Evolutionary conservation across 2,113 vertebrate species (phyloP), one percentile per base, ranked within the genome.

Genomic region (Bubo blakistoni): DNA sequence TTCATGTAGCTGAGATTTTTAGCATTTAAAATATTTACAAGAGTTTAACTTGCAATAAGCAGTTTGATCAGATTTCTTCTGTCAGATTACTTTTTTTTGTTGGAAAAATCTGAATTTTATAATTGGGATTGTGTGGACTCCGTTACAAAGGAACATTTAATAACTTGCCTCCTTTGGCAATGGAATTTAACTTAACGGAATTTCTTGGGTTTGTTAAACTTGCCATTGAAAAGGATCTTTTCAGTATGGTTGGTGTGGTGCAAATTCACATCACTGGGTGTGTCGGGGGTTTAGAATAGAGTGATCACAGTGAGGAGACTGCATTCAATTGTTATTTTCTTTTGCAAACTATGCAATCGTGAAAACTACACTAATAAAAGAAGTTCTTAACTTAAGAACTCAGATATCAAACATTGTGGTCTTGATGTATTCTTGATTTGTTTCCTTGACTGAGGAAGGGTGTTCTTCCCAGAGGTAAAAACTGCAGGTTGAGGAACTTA

Each of bases 311-410:
- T 3, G 57, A 94, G 21, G 58, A 67, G 40, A 61, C 70, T 76
- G 65, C 81, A 40, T 72, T 89, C 88, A 61, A 83, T 59, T 96
- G 91, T 96, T 87, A 46, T 72, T 94, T 95, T 71, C 29, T 95
- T 96, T 95, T 81, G 89, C 93, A 92, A 97, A 95, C 94, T 95
- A 94, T 95, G 96, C 96, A 95, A 91, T 90, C 46, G 55, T 90
- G 61, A 40, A 87, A 94, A 54, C n/a, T 81, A 91, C 84, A 76
- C 78, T 94, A 96, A 96, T 96, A 96, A 96, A 94, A 89, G 13
- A 55, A 57, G 61, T 90, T 95, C 82, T 81, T 89, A 69, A 76
- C 82, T 81, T 89, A 69, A 76, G 81, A 91, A 91, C 65, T n/a
- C 16, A 25, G 72, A 40, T 57, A 21, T 79, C 30, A n/a, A 27